These are phyloP conservation scores for Siphonodentalium dalli DNA, from an alignment of 2,888 invertebrate species.

Conservation along the genomic window DNA sequence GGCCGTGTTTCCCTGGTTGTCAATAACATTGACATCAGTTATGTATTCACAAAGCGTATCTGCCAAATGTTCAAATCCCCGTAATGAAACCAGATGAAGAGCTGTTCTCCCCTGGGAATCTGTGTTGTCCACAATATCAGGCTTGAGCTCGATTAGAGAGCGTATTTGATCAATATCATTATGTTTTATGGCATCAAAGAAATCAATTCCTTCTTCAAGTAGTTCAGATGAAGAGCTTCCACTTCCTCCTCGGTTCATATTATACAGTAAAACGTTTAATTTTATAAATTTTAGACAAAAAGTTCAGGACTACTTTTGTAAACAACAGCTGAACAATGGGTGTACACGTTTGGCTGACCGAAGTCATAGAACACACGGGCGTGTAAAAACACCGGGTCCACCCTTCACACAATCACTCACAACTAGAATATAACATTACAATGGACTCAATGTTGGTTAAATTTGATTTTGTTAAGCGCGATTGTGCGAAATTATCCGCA, in stretches of 20 bases:
- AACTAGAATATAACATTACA: too few species aligned
- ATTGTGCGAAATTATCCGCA: too few species aligned
- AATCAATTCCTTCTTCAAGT: conserved; percentile 30
- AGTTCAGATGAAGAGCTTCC: conserved; percentile 21
- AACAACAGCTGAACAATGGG: too few species aligned
- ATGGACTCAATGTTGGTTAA: too few species aligned
- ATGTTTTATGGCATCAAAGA: conserved; percentile 28
- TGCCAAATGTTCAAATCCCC: conserved; percentile 31
- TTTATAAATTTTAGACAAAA: not conserved
- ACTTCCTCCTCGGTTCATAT: not conserved
- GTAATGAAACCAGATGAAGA: conserved; percentile 33
- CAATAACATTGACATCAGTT: conserved; percentile 31
- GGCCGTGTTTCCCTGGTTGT: conserved; percentile 40
- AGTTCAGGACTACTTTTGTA: too few species aligned
- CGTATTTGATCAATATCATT: conserved; percentile 16
- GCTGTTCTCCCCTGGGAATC: conserved; percentile 30
- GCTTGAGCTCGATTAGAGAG: conserved; percentile 17
- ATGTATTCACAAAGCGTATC: conserved; percentile 29
- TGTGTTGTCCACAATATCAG: conserved; percentile 19
- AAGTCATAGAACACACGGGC: too few species aligned
- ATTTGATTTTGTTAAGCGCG: too few species aligned
- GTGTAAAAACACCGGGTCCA: too few species aligned
- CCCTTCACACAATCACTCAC: too few species aligned
- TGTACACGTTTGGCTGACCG: too few species aligned
- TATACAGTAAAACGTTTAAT: conserved; percentile 8